Evolutionary conservation across 2,888 invertebrate species (phyloP).

Genomic region (Epirrhoe alternata): DNA sequence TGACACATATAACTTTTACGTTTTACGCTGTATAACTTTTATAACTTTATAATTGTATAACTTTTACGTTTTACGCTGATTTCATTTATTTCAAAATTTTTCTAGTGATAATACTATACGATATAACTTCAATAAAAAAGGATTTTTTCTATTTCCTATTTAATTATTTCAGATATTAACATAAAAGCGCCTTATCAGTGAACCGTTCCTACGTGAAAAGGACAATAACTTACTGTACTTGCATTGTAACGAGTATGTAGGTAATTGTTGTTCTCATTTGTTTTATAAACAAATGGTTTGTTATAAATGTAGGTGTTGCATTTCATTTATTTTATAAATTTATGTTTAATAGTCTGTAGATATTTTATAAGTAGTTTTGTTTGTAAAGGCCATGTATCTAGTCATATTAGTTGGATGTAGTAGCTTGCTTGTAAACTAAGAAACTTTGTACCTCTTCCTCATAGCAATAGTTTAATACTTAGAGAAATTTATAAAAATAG

Average conservation of each 20-base stretch:
- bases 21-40: too few relatives aligned
- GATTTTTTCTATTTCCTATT: too few relatives aligned
- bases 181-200: too few relatives aligned
- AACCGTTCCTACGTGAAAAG: too few relatives aligned
- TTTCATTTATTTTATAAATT: constrained; percentile 43
- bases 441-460: not conserved
- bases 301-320: constrained; percentile 39
- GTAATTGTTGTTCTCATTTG: not conserved
- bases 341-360: constrained; percentile 9
- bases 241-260: not conserved
- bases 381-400: constrained; percentile 9
- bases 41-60: too few relatives aligned
- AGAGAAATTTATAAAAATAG: not conserved
- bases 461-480: constrained; percentile 1
- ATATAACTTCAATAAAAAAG: too few relatives aligned
- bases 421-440: not conserved
- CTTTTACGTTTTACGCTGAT: too few relatives aligned
- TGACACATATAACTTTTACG: too few relatives aligned
- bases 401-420: constrained; percentile 10
- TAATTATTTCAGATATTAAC: too few relatives aligned
- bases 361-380: constrained; percentile 7
- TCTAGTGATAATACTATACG: too few relatives aligned
- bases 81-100: too few relatives aligned
- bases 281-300: constrained; percentile 3
- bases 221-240: too few relatives aligned